Conservation (phyloP, 2,888 invertebrate species). For the Perizoma flavofasciatum region DNA sequence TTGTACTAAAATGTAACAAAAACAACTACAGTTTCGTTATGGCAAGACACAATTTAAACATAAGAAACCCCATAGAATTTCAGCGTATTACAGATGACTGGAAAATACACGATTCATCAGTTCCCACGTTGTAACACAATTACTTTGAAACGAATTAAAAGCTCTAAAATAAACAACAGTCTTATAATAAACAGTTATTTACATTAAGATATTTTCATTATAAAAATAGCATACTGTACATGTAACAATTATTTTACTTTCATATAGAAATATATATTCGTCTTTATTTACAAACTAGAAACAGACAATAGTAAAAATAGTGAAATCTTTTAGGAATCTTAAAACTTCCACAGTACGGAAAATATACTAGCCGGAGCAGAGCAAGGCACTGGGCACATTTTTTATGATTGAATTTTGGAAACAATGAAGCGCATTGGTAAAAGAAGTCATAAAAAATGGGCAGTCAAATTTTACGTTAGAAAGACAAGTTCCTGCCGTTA, state of each 20-base stretch:
- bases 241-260: constrained; percentile 70
- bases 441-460: neutral
- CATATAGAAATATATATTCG: constrained; percentile 79
- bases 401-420: constrained; percentile 4
- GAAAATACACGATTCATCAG: constrained; percentile 76
- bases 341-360: constrained; percentile 50
- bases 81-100: constrained; percentile 64
- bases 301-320: constrained; percentile 77
- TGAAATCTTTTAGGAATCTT: constrained; percentile 75
- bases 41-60: constrained; percentile 49
- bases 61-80: constrained; percentile 33
- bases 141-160: constrained; percentile 78
- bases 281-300: constrained; percentile 78
- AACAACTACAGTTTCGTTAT: constrained; percentile 45
- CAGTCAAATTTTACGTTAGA: too few species aligned
- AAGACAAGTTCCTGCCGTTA: too few species aligned
- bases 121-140: constrained; percentile 52
- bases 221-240: constrained; percentile 82
- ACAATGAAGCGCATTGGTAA: constrained; percentile 3
- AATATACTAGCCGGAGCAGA: constrained; percentile 47
- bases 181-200: constrained; percentile 82
- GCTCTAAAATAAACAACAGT: constrained; percentile 82
- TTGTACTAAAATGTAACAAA: constrained; percentile 48
- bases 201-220: constrained; percentile 72
- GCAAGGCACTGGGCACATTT: constrained; percentile 43